Percentiles rank a stretch among this genome's conserved stretches.
These are phyloP conservation scores for Aphodius granarius DNA, from an alignment of 2,888 invertebrate genomes.

Conservation along the genomic window DNA sequence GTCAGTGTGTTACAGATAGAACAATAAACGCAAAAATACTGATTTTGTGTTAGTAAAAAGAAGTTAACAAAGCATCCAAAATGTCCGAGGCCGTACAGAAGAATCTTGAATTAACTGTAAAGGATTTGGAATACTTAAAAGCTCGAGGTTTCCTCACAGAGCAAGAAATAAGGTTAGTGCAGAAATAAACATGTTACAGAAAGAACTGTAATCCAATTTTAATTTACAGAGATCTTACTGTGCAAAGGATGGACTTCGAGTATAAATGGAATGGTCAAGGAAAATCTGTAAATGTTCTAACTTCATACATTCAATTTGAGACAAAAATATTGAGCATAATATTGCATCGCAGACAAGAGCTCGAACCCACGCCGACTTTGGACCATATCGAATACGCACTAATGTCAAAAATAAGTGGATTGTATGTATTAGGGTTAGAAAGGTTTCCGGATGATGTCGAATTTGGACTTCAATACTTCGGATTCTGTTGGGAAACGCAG, in stretches of 20 bases:
- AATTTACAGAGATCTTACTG: background rate
- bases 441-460: conserved; percentile 73
- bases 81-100: conserved; percentile 7
- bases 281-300: background rate
- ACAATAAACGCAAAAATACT: background rate
- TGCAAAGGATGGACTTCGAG: background rate
- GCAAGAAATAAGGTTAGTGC: conserved; percentile 64
- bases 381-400: background rate
- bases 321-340: background rate
- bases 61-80: background rate
- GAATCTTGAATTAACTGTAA: conserved; percentile 5
- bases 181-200: background rate
- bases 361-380: background rate
- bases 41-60: background rate
- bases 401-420: background rate
- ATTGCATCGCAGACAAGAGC: background rate
- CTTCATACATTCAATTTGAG: background rate
- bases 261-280: background rate
- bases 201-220: background rate
- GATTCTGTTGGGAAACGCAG: conserved; percentile 72
- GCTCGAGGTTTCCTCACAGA: background rate
- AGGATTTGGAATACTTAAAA: conserved; percentile 4
- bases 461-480: conserved; percentile 77
- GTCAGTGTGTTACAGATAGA: no score
- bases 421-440: conserved; percentile 29